Evolutionary conservation across 2,888 invertebrate species (phyloP), one percentile per base, ranked within the genome.

Genomic region (Agrotis clavis): DNA sequence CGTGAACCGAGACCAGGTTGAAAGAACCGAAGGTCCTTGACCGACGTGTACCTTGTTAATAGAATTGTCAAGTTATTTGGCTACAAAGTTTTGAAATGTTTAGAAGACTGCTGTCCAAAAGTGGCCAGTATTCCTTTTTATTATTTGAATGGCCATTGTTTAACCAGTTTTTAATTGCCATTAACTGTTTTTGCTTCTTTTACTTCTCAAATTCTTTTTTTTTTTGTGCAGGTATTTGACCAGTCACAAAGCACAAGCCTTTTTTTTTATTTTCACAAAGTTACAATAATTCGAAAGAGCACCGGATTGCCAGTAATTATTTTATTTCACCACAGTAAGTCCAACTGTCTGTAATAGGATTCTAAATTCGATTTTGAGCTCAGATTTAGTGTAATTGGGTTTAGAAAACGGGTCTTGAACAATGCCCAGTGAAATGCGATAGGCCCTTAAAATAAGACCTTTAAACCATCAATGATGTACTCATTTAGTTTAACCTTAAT

Each of bases 1-100:
- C 77, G 54, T 76, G 71, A 66, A 79, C 79, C 48, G 65, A 61
- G 63, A 57, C 16, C 16, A 62, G 74, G 84, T 75, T 85, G 70
- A 83, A 85, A 76, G 83, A 73, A 80, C 83, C 51, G 18, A 14
- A 66, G 81, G 72, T 76, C 73, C 45, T 73, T 74, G 59, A 81
- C 72, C 82, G 53, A 35, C 25, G 74, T 66, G 54, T 71, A 79
- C 60, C 65, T 76, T 57, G 50, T 73, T 73, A 35, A 57, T n/a
- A n/a, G n/a, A 66, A 51, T 25, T 57, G 35, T 56, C 53, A 51
- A 11, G 41, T 53, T 56, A 66, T 63, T 54, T 57, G 45, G 57
- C 21, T 54, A 13, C 4, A 51, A 59, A 54, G 13, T 30, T 59
- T 66, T 59, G 7, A 21, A 79, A 71, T 47, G 53, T 63, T 53